These are phyloP conservation scores for Colostygia pectinataria DNA, from an alignment of 2,888 invertebrate genomes.

Conservation along the genomic window DNA sequence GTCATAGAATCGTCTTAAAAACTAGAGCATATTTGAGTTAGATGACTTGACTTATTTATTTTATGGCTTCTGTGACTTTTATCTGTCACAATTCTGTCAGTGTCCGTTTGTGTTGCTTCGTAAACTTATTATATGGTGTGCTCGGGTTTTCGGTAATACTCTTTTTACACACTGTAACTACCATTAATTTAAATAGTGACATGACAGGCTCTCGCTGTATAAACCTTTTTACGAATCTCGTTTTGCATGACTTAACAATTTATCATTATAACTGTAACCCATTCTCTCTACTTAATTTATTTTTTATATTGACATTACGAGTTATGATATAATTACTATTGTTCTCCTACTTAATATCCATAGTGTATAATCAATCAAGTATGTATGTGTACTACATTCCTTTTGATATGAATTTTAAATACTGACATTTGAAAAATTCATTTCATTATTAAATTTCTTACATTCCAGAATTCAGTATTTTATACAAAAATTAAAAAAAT, in stretches of 20 bases:
- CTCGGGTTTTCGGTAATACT: not conserved
- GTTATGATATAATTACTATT: constrained; percentile 3
- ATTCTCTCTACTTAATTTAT: constrained; percentile 14
- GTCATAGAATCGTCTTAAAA: no score
- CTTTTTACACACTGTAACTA: constrained; percentile 2
- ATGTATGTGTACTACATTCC: constrained; percentile 33
- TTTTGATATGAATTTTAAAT: constrained; percentile 25
- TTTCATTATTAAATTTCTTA: constrained; percentile 39
- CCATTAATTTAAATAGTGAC: not conserved
- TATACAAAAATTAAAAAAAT: constrained; percentile 30
- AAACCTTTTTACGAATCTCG: constrained; percentile 18
- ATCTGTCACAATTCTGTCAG: no score
- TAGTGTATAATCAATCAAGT: constrained; percentile 1
- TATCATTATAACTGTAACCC: not conserved
- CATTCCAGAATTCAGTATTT: constrained; percentile 59
- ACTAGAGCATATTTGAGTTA: no score
- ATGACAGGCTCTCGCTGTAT: constrained; percentile 7
- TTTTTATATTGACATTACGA: constrained; percentile 4
- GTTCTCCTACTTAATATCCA: not conserved
- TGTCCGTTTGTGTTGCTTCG: no score
- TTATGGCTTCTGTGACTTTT: no score
- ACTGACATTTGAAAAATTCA: constrained; percentile 28
- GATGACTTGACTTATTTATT: no score
- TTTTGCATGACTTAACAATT: constrained; percentile 20
- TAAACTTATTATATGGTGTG: no score